These are phyloP conservation scores for Drosophila nigrodunni DNA, from an alignment of 1,140 invertebrate species.

Conservation along the genomic window DNA sequence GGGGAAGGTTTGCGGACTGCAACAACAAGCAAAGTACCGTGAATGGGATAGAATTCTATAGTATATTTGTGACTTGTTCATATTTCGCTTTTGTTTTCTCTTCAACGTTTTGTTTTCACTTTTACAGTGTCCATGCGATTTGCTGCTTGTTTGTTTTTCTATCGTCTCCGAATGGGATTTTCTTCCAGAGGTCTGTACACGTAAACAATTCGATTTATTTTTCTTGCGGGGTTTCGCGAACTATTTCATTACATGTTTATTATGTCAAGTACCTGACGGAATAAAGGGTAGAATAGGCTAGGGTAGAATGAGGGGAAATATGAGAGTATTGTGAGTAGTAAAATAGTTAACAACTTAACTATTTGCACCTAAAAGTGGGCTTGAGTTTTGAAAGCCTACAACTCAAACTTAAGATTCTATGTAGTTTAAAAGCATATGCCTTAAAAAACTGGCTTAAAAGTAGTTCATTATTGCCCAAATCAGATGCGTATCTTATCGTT, in stretches of 20 bases:
- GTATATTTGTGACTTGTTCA: constrained; percentile 31
- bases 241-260: constrained; percentile 3
- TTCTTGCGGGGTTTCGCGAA: constrained; percentile 30
- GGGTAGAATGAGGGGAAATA: background rate
- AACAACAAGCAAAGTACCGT: constrained; percentile 2
- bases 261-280: background rate
- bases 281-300: background rate
- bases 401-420: background rate
- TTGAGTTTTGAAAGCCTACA: background rate
- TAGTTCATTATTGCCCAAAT: background rate
- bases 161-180: constrained; percentile 31
- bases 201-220: constrained; percentile 47
- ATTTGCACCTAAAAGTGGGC: background rate
- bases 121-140: constrained; percentile 31
- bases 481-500: constrained; percentile 31
- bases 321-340: no score
- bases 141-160: constrained; percentile 35
- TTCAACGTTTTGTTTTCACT: constrained; percentile 19
- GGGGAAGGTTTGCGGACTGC: constrained; percentile 3
- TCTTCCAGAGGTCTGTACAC: constrained; percentile 1
- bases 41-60: constrained; percentile 42
- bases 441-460: background rate
- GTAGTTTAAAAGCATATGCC: no score
- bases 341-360: no score
- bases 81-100: constrained; percentile 34